Percentiles rank a stretch among this genome's conserved stretches.
Conservation (phyloP, 2,113 vertebrate species). For the Dolichotis patagonum region DNA sequence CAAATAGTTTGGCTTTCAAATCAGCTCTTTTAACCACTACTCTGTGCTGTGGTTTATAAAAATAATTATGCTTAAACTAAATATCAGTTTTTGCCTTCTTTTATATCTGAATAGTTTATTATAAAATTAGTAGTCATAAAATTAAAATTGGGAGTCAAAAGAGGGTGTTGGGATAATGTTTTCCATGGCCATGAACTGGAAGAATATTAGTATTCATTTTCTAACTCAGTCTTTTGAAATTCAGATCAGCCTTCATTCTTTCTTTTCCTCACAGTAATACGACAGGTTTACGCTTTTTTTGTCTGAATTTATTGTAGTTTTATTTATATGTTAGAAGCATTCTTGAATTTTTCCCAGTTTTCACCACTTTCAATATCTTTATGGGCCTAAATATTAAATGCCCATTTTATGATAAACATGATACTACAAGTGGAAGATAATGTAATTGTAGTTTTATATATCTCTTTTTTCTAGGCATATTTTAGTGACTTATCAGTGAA, state of each 20-base stretch:
- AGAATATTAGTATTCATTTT: background rate
- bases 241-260: background rate
- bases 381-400: background rate
- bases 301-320: background rate
- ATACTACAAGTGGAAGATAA: background rate
- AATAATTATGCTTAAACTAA: background rate
- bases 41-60: background rate
- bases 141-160: background rate
- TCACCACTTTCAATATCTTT: background rate
- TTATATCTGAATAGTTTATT: background rate
- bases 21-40: background rate
- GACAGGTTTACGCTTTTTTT: background rate
- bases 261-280: background rate
- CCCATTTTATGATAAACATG: background rate
- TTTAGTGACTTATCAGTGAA: background rate
- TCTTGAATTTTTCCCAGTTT: background rate
- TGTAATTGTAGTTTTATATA: background rate
- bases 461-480: background rate
- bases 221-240: background rate
- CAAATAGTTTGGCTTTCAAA: background rate
- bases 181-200: background rate
- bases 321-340: background rate
- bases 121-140: slow-evolving; percentile 39
- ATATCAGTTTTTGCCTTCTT: background rate
- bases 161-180: background rate